Evolutionary conservation across 1,140 invertebrate species (phyloP).

Genomic region (Chlorops oryzae): DNA sequence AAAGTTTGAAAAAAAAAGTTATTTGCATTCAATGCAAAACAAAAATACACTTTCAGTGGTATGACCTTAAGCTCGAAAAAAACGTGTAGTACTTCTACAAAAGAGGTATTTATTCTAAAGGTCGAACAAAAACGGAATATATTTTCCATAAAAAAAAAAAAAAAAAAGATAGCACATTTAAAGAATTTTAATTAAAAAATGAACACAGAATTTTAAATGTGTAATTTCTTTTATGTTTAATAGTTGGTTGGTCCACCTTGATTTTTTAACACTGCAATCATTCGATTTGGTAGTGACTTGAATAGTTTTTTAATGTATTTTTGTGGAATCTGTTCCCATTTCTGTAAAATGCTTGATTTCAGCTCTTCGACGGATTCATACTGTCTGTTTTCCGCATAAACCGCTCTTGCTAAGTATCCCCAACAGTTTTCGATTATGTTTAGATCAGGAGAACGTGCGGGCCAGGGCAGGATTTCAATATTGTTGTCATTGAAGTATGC

Average conservation of each 20-base stretch:
- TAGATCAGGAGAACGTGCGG: neutral
- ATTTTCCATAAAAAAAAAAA: no score
- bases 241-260: neutral
- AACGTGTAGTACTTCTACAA: no score
- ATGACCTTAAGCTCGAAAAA: no score
- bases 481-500: neutral
- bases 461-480: neutral
- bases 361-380: neutral
- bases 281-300: slow-evolving; percentile 1
- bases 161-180: neutral
- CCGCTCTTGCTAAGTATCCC: neutral
- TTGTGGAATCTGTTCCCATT: neutral
- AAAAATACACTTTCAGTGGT: neutral
- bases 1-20: neutral
- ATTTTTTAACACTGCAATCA: slow-evolving; percentile 2
- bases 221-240: neutral
- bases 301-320: neutral
- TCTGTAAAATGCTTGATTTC: neutral
- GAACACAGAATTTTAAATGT: neutral
- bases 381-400: neutral
- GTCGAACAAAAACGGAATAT: no score
- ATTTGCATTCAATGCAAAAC: neutral
- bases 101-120: no score
- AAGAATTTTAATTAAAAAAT: neutral
- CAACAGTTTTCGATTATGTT: slow-evolving; percentile 4